Conservation (phyloP, 1,140 invertebrate genomes). For the Meloidogyne exigua region DNA sequence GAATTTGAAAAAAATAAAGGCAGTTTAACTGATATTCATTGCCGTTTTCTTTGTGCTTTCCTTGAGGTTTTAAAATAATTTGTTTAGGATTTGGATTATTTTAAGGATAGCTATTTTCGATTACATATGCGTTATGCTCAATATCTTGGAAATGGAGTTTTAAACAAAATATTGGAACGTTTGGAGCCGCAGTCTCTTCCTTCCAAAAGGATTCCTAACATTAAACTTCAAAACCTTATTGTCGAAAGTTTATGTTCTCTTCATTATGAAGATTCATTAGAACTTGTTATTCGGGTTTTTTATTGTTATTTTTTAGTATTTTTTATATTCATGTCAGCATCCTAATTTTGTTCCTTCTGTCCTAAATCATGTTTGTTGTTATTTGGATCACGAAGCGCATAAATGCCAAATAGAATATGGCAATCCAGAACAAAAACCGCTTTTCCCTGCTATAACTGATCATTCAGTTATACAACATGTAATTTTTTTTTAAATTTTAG, state of each 20-base stretch:
- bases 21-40: neutral
- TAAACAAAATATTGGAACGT: neutral
- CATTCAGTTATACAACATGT: neutral
- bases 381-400: neutral
- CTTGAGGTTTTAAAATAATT: neutral
- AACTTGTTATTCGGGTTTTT: neutral
- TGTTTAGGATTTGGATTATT: neutral
- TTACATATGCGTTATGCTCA: neutral
- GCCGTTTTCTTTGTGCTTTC: conserved; percentile 6
- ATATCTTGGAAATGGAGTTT: neutral
- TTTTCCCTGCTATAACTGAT: neutral
- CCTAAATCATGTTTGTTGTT: neutral
- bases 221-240: neutral
- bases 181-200: neutral
- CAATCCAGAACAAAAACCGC: neutral
- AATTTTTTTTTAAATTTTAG: neutral
- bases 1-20: neutral
- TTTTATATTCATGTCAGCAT: neutral
- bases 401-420: conserved; percentile 6
- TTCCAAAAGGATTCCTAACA: neutral
- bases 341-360: conserved; percentile 5
- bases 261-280: neutral
- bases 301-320: neutral
- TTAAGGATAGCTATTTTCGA: neutral
- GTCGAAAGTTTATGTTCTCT: neutral